Conservation (phyloP, 2,113 vertebrate species). For the Planiliza haematocheilus region DNA sequence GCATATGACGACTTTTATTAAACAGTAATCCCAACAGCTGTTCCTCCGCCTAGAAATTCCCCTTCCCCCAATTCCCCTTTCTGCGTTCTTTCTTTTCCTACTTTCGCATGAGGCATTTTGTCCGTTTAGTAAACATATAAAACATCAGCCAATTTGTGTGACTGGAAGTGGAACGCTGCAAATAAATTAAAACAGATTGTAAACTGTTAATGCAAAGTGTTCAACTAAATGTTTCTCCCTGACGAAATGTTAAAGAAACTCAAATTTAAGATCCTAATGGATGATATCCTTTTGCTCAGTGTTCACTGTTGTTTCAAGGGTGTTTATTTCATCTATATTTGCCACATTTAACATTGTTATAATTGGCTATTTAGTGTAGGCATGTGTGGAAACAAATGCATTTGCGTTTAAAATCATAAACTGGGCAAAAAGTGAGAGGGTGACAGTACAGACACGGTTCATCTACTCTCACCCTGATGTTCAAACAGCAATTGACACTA, state of each 20-base stretch:
- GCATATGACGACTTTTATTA: conserved; percentile 73
- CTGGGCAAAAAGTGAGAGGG: not conserved
- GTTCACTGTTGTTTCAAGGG: no score
- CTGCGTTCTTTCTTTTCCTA: conserved; percentile 40
- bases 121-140: conserved; percentile 21
- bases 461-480: not conserved
- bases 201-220: conserved; percentile 4
- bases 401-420: no score
- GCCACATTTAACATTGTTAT: no score
- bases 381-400: no score
- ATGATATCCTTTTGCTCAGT: no score
- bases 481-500: conserved; percentile 21
- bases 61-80: conserved; percentile 38
- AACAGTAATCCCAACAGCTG: conserved; percentile 84
- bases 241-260: not conserved
- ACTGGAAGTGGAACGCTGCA: conserved; percentile 15
- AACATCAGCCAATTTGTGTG: conserved; percentile 18
- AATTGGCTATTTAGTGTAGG: no score
- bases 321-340: no score
- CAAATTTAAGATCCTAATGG: not conserved
- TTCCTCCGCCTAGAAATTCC: conserved; percentile 60
- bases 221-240: no score
- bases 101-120: conserved; percentile 39
- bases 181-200: not conserved
- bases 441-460: no score